Evolutionary conservation across 2,113 vertebrate species (phyloP).

Genomic region (Rhabdornis inornatus): DNA sequence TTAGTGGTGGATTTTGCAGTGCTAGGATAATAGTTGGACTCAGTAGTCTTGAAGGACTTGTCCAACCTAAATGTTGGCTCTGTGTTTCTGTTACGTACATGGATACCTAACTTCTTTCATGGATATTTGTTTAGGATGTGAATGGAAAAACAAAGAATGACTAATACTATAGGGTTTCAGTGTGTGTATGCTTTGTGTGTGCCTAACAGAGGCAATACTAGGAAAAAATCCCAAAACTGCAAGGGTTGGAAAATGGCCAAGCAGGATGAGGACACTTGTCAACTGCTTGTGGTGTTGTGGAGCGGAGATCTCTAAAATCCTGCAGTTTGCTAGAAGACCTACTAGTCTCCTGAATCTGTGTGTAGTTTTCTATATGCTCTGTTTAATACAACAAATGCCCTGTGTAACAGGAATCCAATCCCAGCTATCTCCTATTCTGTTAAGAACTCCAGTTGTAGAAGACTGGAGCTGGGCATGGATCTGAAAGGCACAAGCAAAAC

Average conservation of each 20-base stretch:
- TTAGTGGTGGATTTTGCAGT: background rate
- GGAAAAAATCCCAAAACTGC: background rate
- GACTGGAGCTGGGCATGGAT: background rate
- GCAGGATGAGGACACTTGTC: background rate
- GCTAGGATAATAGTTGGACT: background rate
- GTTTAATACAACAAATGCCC: background rate
- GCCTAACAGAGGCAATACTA: background rate
- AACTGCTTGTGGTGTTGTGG: background rate
- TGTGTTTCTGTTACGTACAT: background rate
- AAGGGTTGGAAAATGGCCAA: background rate
- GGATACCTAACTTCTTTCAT: background rate
- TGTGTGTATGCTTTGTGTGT: background rate
- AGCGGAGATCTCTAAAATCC: background rate
- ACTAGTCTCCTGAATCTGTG: background rate
- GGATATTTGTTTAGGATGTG: background rate
- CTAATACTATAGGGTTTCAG: background rate
- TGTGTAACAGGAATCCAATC: background rate
- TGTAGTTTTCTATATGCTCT: background rate
- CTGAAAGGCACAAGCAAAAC: background rate
- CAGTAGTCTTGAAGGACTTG: background rate
- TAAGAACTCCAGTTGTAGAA: background rate
- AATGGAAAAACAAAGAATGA: background rate
- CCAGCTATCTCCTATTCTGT: background rate
- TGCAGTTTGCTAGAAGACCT: background rate
- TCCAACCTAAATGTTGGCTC: background rate